Base-by-base conservation (phyloP, 2,797 vertebrate species). In the Onychomys leucogaster region DNA sequence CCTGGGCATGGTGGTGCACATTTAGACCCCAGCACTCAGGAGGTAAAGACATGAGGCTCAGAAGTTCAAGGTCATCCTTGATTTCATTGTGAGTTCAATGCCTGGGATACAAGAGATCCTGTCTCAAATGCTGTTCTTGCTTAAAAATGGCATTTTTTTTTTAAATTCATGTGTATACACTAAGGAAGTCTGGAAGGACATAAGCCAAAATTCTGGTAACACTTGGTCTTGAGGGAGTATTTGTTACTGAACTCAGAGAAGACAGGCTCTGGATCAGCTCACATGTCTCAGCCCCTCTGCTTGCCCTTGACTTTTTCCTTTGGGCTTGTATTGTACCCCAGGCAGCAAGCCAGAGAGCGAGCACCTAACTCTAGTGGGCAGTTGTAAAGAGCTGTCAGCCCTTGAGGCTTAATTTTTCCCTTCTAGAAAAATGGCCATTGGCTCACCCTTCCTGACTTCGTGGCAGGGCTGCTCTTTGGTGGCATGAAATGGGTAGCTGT, bases 171-270 rank as follows among this genome's bases (percentile, higher is more conserved):
- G 43, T 52, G 19, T 41, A 17, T 63, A 29, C 49, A 93, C 43
- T 89, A 67, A 77, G 61, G 29, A 73, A 91, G 27, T 91, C 88
- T 89, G 49, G 52, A 93, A 73, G 63, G 89, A 71, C 76, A 25
- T 43, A 83, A 78, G 77, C 61, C 59, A 82, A 27, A 78, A 88
- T 78, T 32, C n/a, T 61, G n/a, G 76, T 21, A 91, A 63, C 21
- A 46, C 37, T 91, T 86, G 63, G 69, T 89, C 67, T 80, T 52
- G 76, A 71, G 37, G 37, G 29, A 67, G 63, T n/a, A 16, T 69
- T 73, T 81, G 17, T 81, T 32, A 41, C 37, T 92, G 90, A 90
- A 88, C 52, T 83, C 57, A 8, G 17, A 34, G 57, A 91, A 49
- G 77, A 82, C 32, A 25, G 4, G 21, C 84, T 93, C 87, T 29